Evolutionary conservation across 2,113 vertebrate genomes (phyloP).

Genomic region (Fukomys damarensis): DNA sequence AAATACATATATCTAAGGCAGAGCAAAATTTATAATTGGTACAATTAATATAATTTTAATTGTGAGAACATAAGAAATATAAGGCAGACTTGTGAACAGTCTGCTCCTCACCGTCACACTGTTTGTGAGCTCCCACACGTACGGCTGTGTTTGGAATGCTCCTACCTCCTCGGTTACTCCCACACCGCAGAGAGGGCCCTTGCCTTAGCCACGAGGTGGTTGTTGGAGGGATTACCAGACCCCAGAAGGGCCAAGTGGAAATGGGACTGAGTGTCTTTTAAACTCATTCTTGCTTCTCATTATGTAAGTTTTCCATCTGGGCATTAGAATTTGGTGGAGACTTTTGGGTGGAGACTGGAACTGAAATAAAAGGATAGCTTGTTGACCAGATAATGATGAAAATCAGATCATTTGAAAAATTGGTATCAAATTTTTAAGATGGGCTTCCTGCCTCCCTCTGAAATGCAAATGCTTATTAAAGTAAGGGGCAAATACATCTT

Average conservation of each 20-base stretch:
- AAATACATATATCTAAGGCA: neutral
- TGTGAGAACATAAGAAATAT: neutral
- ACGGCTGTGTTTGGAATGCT: neutral
- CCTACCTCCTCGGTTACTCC: neutral
- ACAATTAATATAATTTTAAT: conserved; percentile 21
- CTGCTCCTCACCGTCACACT: neutral
- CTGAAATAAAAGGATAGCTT: neutral
- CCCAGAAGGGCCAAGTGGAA: neutral
- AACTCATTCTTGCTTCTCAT: neutral
- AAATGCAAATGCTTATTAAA: conserved; percentile 22
- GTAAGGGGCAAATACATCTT: neutral
- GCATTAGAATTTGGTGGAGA: neutral
- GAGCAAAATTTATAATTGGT: neutral
- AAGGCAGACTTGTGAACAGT: neutral
- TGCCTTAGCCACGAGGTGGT: neutral
- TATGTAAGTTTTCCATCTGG: neutral
- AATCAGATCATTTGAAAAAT: neutral
- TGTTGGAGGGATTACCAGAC: neutral
- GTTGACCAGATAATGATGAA: neutral
- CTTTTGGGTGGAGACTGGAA: neutral
- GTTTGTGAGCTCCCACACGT: neutral
- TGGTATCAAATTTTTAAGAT: neutral
- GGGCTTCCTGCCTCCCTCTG: too few species aligned
- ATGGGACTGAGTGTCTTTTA: neutral
- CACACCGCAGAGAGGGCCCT: neutral